Base-by-base conservation (phyloP, 2,113 vertebrate genomes). In the Chloroceryle aenea region DNA sequence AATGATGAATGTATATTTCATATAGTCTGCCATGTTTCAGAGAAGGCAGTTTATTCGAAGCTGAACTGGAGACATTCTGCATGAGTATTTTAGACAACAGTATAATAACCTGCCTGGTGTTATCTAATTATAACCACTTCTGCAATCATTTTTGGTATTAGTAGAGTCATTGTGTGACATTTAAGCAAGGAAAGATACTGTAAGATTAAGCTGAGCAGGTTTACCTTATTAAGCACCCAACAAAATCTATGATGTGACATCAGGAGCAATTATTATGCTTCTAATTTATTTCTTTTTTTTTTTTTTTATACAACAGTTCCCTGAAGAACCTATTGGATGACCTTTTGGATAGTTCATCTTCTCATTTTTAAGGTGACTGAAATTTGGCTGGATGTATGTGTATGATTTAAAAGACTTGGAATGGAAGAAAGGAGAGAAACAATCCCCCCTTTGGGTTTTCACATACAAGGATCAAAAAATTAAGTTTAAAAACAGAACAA, bases 71-170 rank as follows among this genome's bases (percentile, higher is more conserved):
- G 29, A 23, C 7, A 85, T 67, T 92, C 45, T 58, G 36, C 17
- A 38, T 15, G 12, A 84, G 10, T 5, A 71, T 81, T 55, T 90
- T 73, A 84, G 27, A 42, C 14, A 42, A 61, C 73, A 90, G 55
- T 59, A 73, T 16, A 80, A 59, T 26, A 50, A 86, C 45, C 29
- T 90, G 16, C 14, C 42, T 87, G n/a, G 75, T 48, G 5, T 53
- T 85, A 36, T 61, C 23, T 82, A 81, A 90, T 78, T 83, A 81
- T 45, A 93, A 90, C 8, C 8, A 38, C 34, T 77, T 86, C 26
- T 75, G 42, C 71, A 13, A 42, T 71, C 10, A 66, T 16, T 55
- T 93, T 73, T 84, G 88, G 5, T 50, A 26, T 43, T 71, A 78
- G 8, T 56, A 42, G 20, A 62, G 14, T 87, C 30, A 47, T 43